Evolutionary conservation across 2,797 vertebrate species (phyloP).

Genomic region (Falco columbarius): DNA sequence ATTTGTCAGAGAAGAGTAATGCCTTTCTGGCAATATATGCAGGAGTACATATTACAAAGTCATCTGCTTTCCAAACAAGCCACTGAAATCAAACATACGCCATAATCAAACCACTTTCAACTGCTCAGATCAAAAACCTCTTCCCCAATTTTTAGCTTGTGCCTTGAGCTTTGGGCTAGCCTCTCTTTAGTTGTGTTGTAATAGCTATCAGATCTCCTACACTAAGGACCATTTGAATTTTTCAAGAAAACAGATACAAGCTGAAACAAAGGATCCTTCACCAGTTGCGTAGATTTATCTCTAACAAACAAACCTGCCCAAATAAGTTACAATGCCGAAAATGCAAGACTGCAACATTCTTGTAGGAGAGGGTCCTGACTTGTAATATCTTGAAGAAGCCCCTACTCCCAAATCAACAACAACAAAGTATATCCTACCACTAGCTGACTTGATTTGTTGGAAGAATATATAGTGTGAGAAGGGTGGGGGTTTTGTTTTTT

Average conservation of each 20-base stretch:
- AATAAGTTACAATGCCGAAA: not conserved
- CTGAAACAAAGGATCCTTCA: not conserved
- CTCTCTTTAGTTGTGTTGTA: not conserved
- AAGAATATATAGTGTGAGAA: not conserved
- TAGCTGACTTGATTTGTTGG: not conserved
- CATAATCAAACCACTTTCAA: not conserved
- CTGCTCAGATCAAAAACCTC: not conserved
- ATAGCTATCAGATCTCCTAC: not conserved
- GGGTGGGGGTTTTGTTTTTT: too few relatives aligned
- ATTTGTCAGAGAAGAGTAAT: not conserved
- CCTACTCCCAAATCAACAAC: not conserved
- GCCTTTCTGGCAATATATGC: not conserved
- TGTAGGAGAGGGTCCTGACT: not conserved
- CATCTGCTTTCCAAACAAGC: not conserved
- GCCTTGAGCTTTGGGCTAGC: not conserved
- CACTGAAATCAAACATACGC: not conserved
- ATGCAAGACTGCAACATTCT: not conserved
- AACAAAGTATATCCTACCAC: not conserved
- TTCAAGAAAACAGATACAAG: not conserved
- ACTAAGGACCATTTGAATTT: not conserved
- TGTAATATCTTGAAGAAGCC: not conserved
- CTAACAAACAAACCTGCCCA: not conserved
- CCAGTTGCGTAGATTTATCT: not conserved
- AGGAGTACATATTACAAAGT: not conserved
- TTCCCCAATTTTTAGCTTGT: not conserved